Evolutionary conservation across 2,888 invertebrate genomes (phyloP), one percentile per base, ranked within the genome.

Genomic region (Synanthedon tipuliformis): DNA sequence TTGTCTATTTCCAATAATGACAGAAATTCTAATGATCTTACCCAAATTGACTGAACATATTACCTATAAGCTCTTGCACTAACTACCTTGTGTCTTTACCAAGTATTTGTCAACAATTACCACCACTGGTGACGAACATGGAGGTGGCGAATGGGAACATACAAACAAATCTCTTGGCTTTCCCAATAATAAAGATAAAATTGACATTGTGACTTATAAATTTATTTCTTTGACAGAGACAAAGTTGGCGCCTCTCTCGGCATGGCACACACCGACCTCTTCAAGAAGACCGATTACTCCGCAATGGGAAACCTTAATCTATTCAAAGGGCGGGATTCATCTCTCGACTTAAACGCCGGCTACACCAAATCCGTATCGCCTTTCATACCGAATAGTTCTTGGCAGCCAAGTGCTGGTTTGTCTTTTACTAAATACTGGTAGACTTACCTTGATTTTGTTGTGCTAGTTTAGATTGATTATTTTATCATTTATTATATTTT

Each of bases 341-440:
- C 75, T 1, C 51, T 75, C n/a, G 75, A 75, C 61, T 66, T 75
- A 48, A 73, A 63, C 53, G 74, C 75, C 27, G 75, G 73, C 1
- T 51, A 65, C 15, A 62, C 64, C 51, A 70, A 66, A 52, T 69
- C 73, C 3, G 59, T 68, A 12, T 68, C 71, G 0, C 73, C 75
- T 0, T 68, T 58, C 52, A 58, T 68, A 1, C 65, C 63, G 41
- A 63, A 57, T 41, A 61, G 59, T 8, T 59, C 61, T 10, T 75
- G 75, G 75, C 54, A 70, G 40, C 75, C 73, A 0, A 61, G 52
- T 4, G 48, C 51, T 23, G 71, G 70, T 1, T 55, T 74, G 1
- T 60, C 62, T 7, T 70, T 68, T 12, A 53, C 53, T 7, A 55
- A 52, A 27, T 52, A 11, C 15, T 50, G 53, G 45, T 53, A 48